These are phyloP conservation scores for Oncorhynchus kisutch DNA, from an alignment of 2,113 vertebrate genomes.

Conservation along the genomic window DNA sequence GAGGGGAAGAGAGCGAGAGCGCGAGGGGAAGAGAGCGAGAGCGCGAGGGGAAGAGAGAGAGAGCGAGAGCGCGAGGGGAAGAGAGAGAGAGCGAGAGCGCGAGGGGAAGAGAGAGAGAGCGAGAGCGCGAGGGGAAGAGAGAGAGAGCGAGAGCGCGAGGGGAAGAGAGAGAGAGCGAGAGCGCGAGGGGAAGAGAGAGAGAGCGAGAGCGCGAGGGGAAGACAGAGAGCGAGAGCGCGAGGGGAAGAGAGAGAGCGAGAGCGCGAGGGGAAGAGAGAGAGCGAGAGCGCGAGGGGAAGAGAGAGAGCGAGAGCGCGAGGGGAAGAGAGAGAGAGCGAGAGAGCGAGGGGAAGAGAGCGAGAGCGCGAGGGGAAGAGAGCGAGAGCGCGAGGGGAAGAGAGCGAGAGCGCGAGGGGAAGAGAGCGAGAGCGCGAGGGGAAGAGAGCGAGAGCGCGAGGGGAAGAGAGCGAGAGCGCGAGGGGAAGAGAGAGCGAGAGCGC, in stretches of 20 bases:
- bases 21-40: slow-evolving; percentile 23
- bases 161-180: slow-evolving; percentile 11
- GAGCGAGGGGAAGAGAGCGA: slow-evolving; percentile 13
- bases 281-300: slow-evolving; percentile 16
- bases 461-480: slow-evolving; percentile 11
- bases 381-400: slow-evolving; percentile 26
- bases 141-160: slow-evolving; percentile 31
- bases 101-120: slow-evolving; percentile 31
- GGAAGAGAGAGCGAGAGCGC: slow-evolving; percentile 20
- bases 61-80: slow-evolving; percentile 17
- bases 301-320: slow-evolving; percentile 39
- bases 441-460: slow-evolving; percentile 14
- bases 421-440: slow-evolving; percentile 39
- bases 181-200: slow-evolving; percentile 15
- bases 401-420: slow-evolving; percentile 14
- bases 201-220: slow-evolving; percentile 39
- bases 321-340: slow-evolving; percentile 16
- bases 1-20: slow-evolving; percentile 21
- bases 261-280: slow-evolving; percentile 28
- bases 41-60: slow-evolving; percentile 27
- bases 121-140: slow-evolving; percentile 10
- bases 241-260: slow-evolving; percentile 24
- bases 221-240: slow-evolving; percentile 11
- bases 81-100: slow-evolving; percentile 35
- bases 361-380: too few relatives aligned